Evolutionary conservation across 2,113 vertebrate species (phyloP).

Genomic region (Mesoclemmys tuberculata): DNA sequence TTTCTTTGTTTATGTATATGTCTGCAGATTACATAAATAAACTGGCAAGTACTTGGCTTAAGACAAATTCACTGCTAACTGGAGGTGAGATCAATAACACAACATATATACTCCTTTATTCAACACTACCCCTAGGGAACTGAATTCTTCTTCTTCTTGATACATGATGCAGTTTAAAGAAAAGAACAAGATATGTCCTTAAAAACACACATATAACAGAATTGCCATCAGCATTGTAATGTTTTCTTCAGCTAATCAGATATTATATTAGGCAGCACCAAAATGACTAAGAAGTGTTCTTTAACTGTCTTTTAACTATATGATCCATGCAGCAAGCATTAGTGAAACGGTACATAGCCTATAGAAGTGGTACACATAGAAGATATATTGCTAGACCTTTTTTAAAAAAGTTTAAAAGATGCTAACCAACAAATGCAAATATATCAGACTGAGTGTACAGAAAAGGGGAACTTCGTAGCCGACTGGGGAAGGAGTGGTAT

Average conservation of each 20-base stretch:
- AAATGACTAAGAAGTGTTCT: background rate
- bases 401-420: background rate
- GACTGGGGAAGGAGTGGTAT: background rate
- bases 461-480: background rate
- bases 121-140: background rate
- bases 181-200: background rate
- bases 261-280: background rate
- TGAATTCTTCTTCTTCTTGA: background rate
- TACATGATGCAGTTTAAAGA: background rate
- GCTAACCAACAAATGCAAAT: background rate
- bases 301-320: background rate
- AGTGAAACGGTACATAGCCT: background rate
- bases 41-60: background rate
- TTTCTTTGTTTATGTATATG: background rate
- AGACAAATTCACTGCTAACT: background rate
- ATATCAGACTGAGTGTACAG: background rate
- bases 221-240: background rate
- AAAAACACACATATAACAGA: background rate
- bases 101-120: background rate
- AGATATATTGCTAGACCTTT: rapidly evolving
- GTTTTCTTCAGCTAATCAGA: background rate
- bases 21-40: background rate
- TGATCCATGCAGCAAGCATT: background rate
- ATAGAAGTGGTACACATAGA: background rate
- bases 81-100: background rate